These are phyloP conservation scores for Drosophila pegasa DNA, from an alignment of 2,888 invertebrate genomes.

Conservation along the genomic window DNA sequence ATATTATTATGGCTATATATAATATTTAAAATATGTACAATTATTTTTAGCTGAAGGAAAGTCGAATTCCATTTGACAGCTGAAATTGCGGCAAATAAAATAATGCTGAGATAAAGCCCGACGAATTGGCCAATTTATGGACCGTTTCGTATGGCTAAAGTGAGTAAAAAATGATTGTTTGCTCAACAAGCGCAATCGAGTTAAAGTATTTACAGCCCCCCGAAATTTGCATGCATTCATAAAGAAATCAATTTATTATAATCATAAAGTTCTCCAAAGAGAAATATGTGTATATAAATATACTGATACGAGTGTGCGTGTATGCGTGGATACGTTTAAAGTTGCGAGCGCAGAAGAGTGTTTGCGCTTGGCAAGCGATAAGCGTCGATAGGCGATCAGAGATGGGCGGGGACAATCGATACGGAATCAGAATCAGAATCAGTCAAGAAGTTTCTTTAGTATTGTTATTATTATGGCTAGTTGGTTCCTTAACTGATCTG, in stretches of 20 bases:
- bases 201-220: constrained; percentile 11
- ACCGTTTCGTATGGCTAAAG: neutral
- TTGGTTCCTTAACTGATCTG: neutral
- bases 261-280: constrained; percentile 6
- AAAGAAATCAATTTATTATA: constrained; percentile 11
- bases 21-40: neutral
- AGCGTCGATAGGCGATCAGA: constrained; percentile 6
- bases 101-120: neutral
- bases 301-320: neutral
- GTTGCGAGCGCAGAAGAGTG: neutral
- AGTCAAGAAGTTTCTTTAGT: neutral
- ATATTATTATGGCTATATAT: neutral
- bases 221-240: constrained; percentile 15
- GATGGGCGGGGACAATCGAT: constrained; percentile 7
- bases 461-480: neutral
- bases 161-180: constrained; percentile 16
- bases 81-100: neutral
- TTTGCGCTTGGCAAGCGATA: constrained; percentile 6
- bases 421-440: neutral
- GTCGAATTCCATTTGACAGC: neutral
- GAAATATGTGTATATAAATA: neutral
- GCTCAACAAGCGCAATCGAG: neutral
- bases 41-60: neutral
- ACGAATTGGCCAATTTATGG: constrained; percentile 5
- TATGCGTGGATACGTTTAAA: neutral